These are phyloP conservation scores for Eptatretus burgeri DNA, from an alignment of 2,113 vertebrate genomes.

Conservation along the genomic window DNA sequence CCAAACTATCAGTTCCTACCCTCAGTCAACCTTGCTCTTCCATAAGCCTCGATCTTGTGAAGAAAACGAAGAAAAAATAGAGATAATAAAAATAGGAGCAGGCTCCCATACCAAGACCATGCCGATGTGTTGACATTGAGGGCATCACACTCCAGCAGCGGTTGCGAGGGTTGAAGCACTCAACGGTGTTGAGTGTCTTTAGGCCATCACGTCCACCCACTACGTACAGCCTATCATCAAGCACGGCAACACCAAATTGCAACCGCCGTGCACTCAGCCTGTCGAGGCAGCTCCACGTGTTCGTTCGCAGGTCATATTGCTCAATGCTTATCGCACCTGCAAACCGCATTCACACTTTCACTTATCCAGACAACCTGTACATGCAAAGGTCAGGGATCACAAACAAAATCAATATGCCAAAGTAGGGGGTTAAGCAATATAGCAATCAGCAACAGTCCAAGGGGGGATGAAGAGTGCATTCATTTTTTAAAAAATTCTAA, in stretches of 20 bases:
- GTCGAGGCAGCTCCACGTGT: conserved; percentile 68
- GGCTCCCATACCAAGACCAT: conserved; percentile 44
- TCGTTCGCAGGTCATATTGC: conserved; percentile 70
- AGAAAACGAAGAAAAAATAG: neutral
- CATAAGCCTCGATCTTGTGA: no score
- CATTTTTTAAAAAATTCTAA: no score
- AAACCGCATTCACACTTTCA: neutral
- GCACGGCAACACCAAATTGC: conserved; percentile 71
- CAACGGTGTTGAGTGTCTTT: conserved; percentile 85
- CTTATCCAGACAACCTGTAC: no score
- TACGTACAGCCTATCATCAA: conserved; percentile 65
- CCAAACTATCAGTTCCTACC: no score
- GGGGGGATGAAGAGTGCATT: no score
- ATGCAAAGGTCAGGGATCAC: no score
- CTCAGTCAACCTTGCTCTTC: no score
- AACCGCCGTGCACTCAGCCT: conserved; percentile 79
- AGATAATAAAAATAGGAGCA: neutral
- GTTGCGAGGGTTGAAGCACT: conserved; percentile 79
- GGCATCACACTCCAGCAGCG: conserved; percentile 93
- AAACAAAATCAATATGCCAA: no score
- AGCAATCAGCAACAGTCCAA: no score
- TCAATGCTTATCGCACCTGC: conserved; percentile 85
- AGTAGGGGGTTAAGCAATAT: no score
- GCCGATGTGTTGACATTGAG: conserved; percentile 84
- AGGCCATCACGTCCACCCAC: conserved; percentile 80